phyloP scores from a whole-genome alignment of 2,113 vertebrate species.

The Tragelaphus buxtoni region DNA sequence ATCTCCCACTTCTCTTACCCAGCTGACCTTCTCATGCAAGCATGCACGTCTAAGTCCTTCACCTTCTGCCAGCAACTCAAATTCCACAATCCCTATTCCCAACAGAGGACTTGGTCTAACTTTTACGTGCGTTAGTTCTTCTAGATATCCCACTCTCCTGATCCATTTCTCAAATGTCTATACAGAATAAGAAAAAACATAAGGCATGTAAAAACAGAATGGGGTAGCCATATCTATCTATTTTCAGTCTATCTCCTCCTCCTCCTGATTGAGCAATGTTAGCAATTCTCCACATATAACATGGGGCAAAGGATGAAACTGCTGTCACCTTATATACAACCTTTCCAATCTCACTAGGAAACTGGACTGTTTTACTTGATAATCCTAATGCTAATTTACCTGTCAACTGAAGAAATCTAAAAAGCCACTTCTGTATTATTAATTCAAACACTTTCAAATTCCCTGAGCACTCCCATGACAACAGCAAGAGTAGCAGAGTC shows the following conservation, averaged over 20 bases:
- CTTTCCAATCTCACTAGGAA: not conserved
- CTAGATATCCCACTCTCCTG: not conserved
- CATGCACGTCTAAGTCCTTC: not conserved
- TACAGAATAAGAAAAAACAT: not conserved
- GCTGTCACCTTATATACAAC: not conserved
- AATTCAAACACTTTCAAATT: not conserved
- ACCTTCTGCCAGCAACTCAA: not conserved
- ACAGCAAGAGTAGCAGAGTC: not conserved
- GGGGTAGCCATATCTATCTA: not conserved
- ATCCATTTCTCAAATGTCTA: not conserved
- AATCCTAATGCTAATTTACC: not conserved
- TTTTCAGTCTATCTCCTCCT: not conserved
- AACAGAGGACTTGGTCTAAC: not conserved
- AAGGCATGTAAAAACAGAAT: not conserved
- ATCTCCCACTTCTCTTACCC: not conserved
- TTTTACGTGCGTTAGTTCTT: not conserved
- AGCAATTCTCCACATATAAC: not conserved
- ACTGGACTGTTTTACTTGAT: not conserved
- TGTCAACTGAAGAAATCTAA: not conserved
- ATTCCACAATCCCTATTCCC: not conserved
- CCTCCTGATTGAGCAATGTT: not conserved
- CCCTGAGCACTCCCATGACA: conserved; percentile 28
- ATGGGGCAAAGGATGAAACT: not conserved
- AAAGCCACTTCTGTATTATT: not conserved
- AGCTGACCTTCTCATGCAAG: not conserved